Evolutionary conservation across 2,113 vertebrate species (phyloP), one percentile per base, ranked within the genome.

Genomic region (Lepisosteus osseus): DNA sequence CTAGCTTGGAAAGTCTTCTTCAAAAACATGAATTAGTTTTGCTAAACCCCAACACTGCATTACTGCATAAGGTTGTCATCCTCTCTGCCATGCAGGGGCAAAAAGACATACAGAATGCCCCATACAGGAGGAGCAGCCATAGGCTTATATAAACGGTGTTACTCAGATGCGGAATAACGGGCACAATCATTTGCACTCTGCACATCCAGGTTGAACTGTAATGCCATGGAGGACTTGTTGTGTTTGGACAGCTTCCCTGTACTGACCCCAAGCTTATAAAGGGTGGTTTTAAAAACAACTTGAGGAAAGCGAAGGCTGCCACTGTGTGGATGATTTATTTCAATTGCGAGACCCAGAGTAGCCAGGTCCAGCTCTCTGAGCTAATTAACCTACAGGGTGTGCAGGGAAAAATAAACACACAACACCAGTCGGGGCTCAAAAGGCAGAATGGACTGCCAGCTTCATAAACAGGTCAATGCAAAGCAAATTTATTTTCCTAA

Each of bases 311-410:
- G 51, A 68, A 40, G 15, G 54, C 68, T 59, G 29, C 11, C 9
- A 40, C 45, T 17, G 65, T 17, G 51, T 14, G 61, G 54, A 17
- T 45, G 64, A 79, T 78, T 79, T 75, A 77, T 71, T 79, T 72
- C 44, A 66, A 47, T 43, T 40, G 56, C 15, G 55, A 69, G 68
- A 68, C 11, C 51, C 9, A 13, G 57, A 47, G 44, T 62, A 71
- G 66, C 65, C 45, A 66, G 61, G 54, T 15, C 47, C 7, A 71
- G 43, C 67, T 61, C 43, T 71, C 45, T 40, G 7, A 44, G 54
- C 61, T 71, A 79, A 76, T 76, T 72, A 59, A 71, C 72, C 74
- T 65, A 71, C 41, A 57, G 71, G 66, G 55, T 66, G 73, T 66
- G 61, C 54, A 7, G 54, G 54, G 54, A 61, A 73, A 77, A 77